Percentiles rank a stretch among this genome's conserved stretches.
Evolutionary conservation across 1,140 invertebrate genomes (phyloP).

Genomic region (roundworm (Caenorhabditis elegans)): WBcel235 BX284605.5:13322001-13322500

Average conservation of each 20-base stretch:
- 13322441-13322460: slow-evolving; percentile 63
- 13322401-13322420: background rate
- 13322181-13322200: background rate
- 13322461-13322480: slow-evolving; percentile 68
- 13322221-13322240: background rate
- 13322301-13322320: background rate
- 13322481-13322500: slow-evolving; percentile 68
- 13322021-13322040: background rate
- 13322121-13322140: background rate
- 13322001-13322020: background rate
- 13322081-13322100: background rate
- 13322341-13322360: no score
- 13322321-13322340: background rate
- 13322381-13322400: background rate
- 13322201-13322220: background rate
- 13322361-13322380: background rate
- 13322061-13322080: no score
- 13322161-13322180: background rate
- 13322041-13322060: background rate
- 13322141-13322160: background rate
- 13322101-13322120: background rate
- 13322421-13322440: slow-evolving; percentile 57
- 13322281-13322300: background rate
- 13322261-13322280: background rate
- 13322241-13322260: background rate